Evolutionary conservation across 2,113 vertebrate species (phyloP).

Genomic region (Lates calcarifer): DNA sequence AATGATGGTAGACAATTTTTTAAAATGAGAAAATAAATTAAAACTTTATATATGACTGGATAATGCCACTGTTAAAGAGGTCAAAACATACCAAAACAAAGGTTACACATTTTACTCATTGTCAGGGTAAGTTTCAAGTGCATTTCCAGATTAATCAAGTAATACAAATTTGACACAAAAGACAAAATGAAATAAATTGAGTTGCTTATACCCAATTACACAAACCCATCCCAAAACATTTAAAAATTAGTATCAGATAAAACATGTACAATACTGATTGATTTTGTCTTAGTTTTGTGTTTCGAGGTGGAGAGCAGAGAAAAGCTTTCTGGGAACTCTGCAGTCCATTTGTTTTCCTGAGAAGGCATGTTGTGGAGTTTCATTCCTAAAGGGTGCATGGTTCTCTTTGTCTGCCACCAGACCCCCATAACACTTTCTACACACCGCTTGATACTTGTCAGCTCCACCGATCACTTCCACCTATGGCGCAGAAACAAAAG

Average conservation of each 20-base stretch:
- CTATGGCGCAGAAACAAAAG: constrained; percentile 69
- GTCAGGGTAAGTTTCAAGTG: background rate
- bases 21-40: constrained; percentile 31
- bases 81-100: background rate
- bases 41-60: background rate
- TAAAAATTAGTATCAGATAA: background rate
- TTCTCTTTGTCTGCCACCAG: constrained; percentile 87
- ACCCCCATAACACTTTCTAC: constrained; percentile 90
- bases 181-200: background rate
- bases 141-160: background rate
- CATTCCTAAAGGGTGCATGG: constrained; percentile 45
- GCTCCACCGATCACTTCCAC: constrained; percentile 97
- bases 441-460: constrained; percentile 95
- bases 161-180: background rate
- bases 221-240: background rate
- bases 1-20: background rate
- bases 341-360: constrained; percentile 66
- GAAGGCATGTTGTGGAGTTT: constrained; percentile 61
- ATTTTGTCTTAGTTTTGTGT: background rate
- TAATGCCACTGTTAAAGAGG: background rate
- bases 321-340: constrained; percentile 79
- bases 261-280: background rate
- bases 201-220: background rate
- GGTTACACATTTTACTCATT: background rate
- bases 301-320: constrained; percentile 82